Evolutionary conservation across 2,888 invertebrate species (phyloP).

Genomic region (Trichogramma evanescens): DNA sequence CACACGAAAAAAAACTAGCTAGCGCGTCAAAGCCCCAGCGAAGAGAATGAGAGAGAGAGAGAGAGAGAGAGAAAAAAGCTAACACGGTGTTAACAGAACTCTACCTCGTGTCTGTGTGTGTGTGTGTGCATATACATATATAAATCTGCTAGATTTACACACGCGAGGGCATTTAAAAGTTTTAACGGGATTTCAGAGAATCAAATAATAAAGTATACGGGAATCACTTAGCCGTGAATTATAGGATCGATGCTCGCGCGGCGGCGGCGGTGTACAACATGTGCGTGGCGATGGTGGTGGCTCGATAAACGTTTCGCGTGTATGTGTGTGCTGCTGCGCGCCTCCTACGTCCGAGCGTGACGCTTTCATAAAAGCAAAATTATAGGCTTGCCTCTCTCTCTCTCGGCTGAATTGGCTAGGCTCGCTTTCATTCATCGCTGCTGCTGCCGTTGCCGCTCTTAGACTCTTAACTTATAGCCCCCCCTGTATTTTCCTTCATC

Average conservation of each 20-base stretch:
- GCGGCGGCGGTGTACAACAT: conserved; percentile 3
- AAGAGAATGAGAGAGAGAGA: too few relatives aligned
- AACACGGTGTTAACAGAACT: too few relatives aligned
- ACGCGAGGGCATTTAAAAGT: too few relatives aligned
- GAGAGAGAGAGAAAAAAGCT: too few relatives aligned
- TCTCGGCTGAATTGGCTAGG: conserved; percentile 23
- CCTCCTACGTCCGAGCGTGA: conserved; percentile 29
- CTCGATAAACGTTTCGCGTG: conserved; percentile 19
- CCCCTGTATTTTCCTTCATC: too few relatives aligned
- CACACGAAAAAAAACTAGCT: too few relatives aligned
- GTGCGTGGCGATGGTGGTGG: not conserved
- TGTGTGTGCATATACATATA: too few relatives aligned
- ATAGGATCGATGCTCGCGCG: conserved; percentile 2
- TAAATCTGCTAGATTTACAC: too few relatives aligned
- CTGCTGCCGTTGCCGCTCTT: conserved; percentile 10
- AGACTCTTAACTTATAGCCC: too few relatives aligned
- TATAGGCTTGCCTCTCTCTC: conserved; percentile 24
- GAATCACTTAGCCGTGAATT: not conserved
- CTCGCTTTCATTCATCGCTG: conserved; percentile 20
- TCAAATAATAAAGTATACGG: conserved; percentile 6
- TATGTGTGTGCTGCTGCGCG: conserved; percentile 16
- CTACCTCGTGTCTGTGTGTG: too few relatives aligned
- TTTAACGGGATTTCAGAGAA: conserved; percentile 10
- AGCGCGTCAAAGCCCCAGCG: too few relatives aligned
- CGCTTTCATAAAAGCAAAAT: conserved; percentile 33